Percentiles rank a stretch among this genome's conserved stretches.
These are phyloP conservation scores for Nyctibius bracteatus DNA, from an alignment of 2,113 vertebrate genomes.

Conservation along the genomic window DNA sequence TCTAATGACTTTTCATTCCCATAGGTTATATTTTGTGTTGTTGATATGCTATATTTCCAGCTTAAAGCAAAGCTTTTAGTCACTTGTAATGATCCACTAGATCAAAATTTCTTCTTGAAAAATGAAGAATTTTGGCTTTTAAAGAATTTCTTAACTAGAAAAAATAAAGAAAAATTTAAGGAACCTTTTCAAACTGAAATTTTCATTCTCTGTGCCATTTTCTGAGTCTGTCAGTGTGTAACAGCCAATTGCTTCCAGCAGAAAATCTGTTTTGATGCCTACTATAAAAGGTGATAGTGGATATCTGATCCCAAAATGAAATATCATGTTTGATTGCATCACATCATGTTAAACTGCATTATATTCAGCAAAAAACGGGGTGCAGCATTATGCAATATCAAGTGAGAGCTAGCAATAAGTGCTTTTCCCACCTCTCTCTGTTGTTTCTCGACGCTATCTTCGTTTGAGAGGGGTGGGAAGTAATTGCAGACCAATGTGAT, in stretches of 20 bases:
- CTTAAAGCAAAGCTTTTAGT: neutral
- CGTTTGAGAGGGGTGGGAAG: too few species aligned
- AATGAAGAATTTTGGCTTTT: neutral
- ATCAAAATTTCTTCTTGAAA: neutral
- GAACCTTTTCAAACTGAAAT: neutral
- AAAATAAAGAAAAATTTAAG: neutral
- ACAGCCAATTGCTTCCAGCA: neutral
- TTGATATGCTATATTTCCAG: neutral
- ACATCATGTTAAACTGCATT: neutral
- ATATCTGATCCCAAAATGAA: neutral
- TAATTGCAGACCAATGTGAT: too few species aligned
- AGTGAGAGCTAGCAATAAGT: neutral
- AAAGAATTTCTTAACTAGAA: neutral
- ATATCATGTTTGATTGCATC: neutral
- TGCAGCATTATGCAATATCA: neutral
- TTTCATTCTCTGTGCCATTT: neutral
- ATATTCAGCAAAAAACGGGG: neutral
- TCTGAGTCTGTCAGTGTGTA: neutral
- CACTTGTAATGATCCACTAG: neutral
- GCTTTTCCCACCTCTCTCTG: neutral
- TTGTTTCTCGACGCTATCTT: too few species aligned
- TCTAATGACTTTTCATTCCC: neutral
- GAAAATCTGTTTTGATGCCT: neutral
- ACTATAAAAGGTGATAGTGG: neutral
- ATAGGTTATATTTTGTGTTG: neutral